Percentiles rank a stretch among this genome's conserved stretches.
phyloP scores from a whole-genome alignment of 1,140 invertebrate species.

The Plectrocnemia conspersa region DNA sequence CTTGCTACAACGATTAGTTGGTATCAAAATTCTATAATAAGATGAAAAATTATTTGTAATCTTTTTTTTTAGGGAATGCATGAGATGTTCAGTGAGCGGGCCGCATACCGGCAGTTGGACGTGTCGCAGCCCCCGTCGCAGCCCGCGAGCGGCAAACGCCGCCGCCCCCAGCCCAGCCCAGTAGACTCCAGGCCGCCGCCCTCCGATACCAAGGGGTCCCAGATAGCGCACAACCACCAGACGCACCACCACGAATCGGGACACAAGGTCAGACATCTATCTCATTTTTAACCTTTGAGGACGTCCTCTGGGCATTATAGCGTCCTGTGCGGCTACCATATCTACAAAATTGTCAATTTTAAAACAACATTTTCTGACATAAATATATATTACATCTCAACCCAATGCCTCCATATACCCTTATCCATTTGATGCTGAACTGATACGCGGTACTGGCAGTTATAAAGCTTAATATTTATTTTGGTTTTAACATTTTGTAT shows the following conservation, averaged over 20 bases:
- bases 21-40: too few species aligned
- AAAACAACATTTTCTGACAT: too few species aligned
- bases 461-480: too few species aligned
- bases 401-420: too few species aligned
- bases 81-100: conserved; percentile 52
- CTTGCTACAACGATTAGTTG: too few species aligned
- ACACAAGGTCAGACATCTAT: conserved; percentile 9
- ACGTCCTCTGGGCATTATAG: neutral
- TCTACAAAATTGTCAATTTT: too few species aligned
- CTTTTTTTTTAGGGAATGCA: conserved; percentile 52
- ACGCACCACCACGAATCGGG: neutral
- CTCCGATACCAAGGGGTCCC: conserved; percentile 39
- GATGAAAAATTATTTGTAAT: too few species aligned
- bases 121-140: conserved; percentile 35
- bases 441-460: too few species aligned
- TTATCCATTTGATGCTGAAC: too few species aligned
- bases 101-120: conserved; percentile 38
- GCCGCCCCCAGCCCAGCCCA: conserved; percentile 41
- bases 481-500: too few species aligned
- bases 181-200: conserved; percentile 37
- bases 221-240: conserved; percentile 9
- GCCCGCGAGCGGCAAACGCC: conserved; percentile 13
- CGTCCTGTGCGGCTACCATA: neutral
- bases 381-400: too few species aligned
- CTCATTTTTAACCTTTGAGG: neutral